A percentile compares a stretch with the other conserved stretches of the same genome.
phyloP scores from a whole-genome alignment of 1,140 invertebrate genomes.

The Monochamus saltuarius region DNA sequence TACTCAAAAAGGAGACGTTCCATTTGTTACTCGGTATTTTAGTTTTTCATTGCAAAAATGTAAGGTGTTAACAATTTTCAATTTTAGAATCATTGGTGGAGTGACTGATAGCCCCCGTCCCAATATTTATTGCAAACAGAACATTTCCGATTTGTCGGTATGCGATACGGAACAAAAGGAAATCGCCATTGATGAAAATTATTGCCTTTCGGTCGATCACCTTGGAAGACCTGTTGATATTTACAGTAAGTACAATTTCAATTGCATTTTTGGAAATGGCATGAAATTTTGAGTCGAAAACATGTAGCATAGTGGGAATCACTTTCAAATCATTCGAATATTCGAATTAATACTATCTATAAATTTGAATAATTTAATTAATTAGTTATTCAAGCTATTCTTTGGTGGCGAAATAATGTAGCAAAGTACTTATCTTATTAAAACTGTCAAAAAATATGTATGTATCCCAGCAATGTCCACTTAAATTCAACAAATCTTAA shows the following conservation, averaged over 20 bases:
- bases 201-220: conserved; percentile 94
- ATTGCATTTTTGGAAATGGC: not conserved
- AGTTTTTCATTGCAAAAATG: not conserved
- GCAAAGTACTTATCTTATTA: no score
- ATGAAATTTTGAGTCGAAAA: not conserved
- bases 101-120: conserved; percentile 90
- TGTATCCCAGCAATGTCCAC: no score
- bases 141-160: conserved; percentile 92
- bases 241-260: conserved; percentile 67
- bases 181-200: conserved; percentile 90
- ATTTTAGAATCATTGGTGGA: conserved; percentile 83
- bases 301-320: no score
- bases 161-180: conserved; percentile 93
- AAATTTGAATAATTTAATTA: no score
- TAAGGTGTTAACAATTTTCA: not conserved
- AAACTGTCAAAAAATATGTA: no score
- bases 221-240: conserved; percentile 90
- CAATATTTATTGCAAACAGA: conserved; percentile 89
- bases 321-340: no score
- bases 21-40: conserved; percentile 73
- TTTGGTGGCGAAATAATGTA: no score
- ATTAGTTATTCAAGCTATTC: no score
- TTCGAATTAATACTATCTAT: no score
- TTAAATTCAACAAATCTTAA: no score
- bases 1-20: conserved; percentile 82